These are phyloP conservation scores for Pedionomus torquatus DNA, from an alignment of 2,113 vertebrate species.

Conservation along the genomic window DNA sequence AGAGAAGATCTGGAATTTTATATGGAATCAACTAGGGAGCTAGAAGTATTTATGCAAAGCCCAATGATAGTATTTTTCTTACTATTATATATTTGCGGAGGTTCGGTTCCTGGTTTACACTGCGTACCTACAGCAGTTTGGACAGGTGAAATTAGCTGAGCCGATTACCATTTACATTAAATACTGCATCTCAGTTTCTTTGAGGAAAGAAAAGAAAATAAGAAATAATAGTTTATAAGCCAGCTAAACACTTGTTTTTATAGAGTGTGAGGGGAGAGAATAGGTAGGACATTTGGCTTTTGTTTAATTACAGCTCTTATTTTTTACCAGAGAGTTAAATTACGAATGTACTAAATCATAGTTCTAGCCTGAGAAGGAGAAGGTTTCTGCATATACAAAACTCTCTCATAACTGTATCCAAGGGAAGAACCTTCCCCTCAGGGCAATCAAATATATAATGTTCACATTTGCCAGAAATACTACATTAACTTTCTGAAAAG, in stretches of 20 bases:
- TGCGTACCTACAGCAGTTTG: fast-evolving
- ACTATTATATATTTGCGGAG: neutral
- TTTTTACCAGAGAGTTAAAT: neutral
- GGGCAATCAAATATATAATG: neutral
- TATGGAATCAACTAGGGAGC: neutral
- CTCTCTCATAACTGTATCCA: neutral
- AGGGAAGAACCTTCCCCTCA: neutral
- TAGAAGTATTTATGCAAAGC: neutral
- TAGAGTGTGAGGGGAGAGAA: neutral
- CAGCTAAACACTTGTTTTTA: neutral
- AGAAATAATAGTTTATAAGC: neutral
- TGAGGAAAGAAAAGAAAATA: neutral
- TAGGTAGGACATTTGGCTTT: neutral
- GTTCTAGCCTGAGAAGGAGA: neutral
- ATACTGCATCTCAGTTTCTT: neutral
- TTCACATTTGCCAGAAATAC: neutral
- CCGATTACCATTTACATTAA: neutral
- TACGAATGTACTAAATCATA: neutral
- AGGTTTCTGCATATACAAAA: neutral
- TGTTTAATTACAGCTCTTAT: neutral
- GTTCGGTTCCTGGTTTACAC: neutral
- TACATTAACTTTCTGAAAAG: neutral
- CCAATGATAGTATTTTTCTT: neutral
- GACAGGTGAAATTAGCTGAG: neutral
- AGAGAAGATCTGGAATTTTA: neutral